These are phyloP conservation scores for Clarias fuscus DNA, from an alignment of 2,797 vertebrate species.

Conservation along the genomic window DNA sequence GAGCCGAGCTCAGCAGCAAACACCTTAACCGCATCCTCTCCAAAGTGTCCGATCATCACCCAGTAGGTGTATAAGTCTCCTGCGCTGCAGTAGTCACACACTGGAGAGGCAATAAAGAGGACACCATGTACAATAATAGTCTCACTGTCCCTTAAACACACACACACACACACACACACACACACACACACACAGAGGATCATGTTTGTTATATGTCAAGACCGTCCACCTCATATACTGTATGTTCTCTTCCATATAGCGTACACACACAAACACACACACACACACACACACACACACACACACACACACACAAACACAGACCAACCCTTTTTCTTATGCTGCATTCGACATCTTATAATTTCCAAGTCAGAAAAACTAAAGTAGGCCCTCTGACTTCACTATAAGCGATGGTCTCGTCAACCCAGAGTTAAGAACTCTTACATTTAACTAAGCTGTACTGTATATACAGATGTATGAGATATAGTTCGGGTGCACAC, in stretches of 20 bases:
- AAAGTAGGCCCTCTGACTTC: background rate
- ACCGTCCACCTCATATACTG: background rate
- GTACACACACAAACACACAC: background rate
- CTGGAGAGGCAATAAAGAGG: slow-evolving; percentile 63
- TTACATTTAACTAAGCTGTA: background rate
- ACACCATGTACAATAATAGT: background rate
- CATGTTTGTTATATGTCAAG: background rate
- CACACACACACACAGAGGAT: background rate
- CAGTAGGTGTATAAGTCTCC: slow-evolving; percentile 85
- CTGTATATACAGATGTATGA: background rate
- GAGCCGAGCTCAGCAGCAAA: slow-evolving; percentile 85
- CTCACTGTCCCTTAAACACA: background rate
- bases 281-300: background rate
- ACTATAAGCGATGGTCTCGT: background rate
- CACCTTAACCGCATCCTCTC: slow-evolving; percentile 78
- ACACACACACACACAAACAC: background rate
- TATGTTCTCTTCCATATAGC: background rate
- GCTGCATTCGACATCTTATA: background rate
- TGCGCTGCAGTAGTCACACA: slow-evolving; percentile 83
- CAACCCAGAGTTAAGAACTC: background rate
- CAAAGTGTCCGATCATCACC: slow-evolving; percentile 73
- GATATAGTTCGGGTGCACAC: background rate
- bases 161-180: background rate
- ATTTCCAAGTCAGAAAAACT: background rate
- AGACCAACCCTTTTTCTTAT: background rate